Conservation (phyloP, 2,888 invertebrate species). For the Atethmia centrago region DNA sequence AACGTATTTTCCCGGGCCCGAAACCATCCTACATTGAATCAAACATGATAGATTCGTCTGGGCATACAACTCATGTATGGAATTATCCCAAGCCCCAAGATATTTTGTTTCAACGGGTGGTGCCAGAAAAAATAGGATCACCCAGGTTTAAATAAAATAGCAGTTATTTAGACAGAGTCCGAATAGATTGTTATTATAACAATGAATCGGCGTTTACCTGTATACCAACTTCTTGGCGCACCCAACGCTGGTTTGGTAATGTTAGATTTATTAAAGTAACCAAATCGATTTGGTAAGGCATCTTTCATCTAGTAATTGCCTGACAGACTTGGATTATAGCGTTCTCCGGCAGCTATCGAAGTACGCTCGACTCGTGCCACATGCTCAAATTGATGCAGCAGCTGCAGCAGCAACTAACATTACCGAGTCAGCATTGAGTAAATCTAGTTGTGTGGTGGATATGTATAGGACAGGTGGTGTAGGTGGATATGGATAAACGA, state of each 20-base stretch:
- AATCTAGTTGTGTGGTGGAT: background rate
- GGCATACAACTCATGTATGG: background rate
- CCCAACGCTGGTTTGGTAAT: background rate
- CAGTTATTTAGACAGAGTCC: background rate
- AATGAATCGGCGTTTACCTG: background rate
- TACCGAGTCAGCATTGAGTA: background rate
- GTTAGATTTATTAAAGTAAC: background rate
- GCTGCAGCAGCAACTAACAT: background rate
- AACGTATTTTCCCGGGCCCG: background rate
- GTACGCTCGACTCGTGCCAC: background rate
- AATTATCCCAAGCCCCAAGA: constrained; percentile 2
- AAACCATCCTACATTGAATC: constrained; percentile 4
- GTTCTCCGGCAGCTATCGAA: background rate
- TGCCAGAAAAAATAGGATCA: background rate
- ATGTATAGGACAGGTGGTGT: too few species aligned
- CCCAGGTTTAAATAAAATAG: background rate
- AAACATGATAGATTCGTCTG: background rate
- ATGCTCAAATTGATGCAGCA: background rate
- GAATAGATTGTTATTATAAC: background rate
- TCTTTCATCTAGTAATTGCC: background rate
- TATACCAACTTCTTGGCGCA: background rate
- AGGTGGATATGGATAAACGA: background rate
- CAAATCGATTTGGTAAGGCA: background rate
- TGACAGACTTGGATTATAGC: background rate
- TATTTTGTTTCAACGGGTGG: background rate